Base-by-base conservation (phyloP, 2,113 vertebrate genomes). In the Xenus cinereus region DNA sequence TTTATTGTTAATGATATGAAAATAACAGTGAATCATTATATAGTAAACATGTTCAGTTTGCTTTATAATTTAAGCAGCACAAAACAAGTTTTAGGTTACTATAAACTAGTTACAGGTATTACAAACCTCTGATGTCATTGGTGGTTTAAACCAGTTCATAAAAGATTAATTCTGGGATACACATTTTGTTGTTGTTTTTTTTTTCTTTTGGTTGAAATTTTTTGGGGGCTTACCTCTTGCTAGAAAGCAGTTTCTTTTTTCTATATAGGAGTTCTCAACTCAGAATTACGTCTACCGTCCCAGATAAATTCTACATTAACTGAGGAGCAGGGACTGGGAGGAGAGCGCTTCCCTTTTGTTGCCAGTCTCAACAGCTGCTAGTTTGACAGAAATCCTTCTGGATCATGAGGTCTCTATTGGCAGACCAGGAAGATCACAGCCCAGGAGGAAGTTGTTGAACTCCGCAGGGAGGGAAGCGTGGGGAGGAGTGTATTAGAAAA, bases 321-420 rank as follows among this genome's bases (percentile, higher is more conserved):
- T 79, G 62, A 72, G 67, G 39, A 89, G 62, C 67, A 92, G 66
- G 85, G 62, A 79, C 28, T 80, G 37, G 72, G 77, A 73, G 64
- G 84, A 84, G 37, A 94, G n/a, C n/a, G 13, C 18, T 92, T 84
- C 41, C 57, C 41, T 90, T 84, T 76, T 84, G 51, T 67, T 84
- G 53, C 46, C 73, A 48, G 27, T 80, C 48, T 87, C 57, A 57
- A 53, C 53, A 84, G 57, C 62, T 76, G 37, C 46, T 84, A n/a
- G 45, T 90, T 95, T 66, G 84, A 57, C 67, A 94, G 86, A 86
- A 95, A 84, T 56, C 66, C 30, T 91, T 84, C 74, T 81, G 81
- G 50, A n/a, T 78, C 26, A 6, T 63, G 37, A 73, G 64, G 43
- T 94, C 41, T 85, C 17, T 75, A 17, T 64, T 85, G 79, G 21